Base-by-base conservation (phyloP, 1,140 invertebrate species). In the Heliconius eleuchia region DNA sequence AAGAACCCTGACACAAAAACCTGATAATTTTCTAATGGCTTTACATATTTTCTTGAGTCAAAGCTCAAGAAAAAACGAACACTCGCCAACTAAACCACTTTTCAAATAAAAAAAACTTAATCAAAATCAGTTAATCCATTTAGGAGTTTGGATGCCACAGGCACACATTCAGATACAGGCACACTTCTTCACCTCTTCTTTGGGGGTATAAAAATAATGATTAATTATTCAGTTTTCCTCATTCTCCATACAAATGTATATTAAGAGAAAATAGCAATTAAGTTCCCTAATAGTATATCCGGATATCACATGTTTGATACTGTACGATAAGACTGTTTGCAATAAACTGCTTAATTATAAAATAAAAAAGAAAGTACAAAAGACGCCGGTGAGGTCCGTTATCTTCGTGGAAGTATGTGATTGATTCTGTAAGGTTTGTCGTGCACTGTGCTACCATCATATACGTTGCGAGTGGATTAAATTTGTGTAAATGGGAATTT, bases 401-500 rank as follows among this genome's bases (percentile, higher is more conserved):
- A 90, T 84, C 81, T 90, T 91, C 88, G 80, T 84, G 84, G 89
- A 89, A 91, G 77, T 79, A 74, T 80, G 83, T 89, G 89, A 91
- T 89, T 91, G 89, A 91, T 91, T 89, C 87, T 76, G 80, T 83
- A 72, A 73, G 57, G 37, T 3, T 6, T 76, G 34, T 55, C 37
- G 46, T 55, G 39, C 30, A 77, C 19, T 55, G 70, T 1, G 37
- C 23, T 66, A 6, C 60, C 27, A 16, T 0, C 2, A 66, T 66
- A 66, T 66, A 30, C 2, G 4, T n/a, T 16, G 60, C 11, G 27
- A 30, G 11, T 66, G 27, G 11, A 66, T 66, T 46, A 1, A 19
- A 19, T 16, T 8, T 52, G 6, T 52, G 6, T 52, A 5, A 52
- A 52, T 52, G 50, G 1, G 2, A 52, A 52, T 19, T 19, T 52